These are phyloP conservation scores for Ormyrus pomaceus DNA, from an alignment of 2,888 invertebrate genomes.

Conservation along the genomic window DNA sequence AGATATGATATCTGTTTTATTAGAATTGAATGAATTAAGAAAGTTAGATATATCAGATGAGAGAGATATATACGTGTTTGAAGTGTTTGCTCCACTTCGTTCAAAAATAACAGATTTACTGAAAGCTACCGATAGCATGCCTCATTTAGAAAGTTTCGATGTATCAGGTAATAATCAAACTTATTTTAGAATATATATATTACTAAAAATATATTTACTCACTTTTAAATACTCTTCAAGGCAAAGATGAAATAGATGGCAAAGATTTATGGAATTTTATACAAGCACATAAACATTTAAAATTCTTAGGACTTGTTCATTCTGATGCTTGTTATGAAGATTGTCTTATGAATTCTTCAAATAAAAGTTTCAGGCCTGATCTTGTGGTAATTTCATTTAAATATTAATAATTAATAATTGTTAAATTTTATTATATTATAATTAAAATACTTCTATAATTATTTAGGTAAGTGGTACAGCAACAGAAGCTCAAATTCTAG, in stretches of 20 bases:
- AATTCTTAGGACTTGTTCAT: conserved; percentile 79
- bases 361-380: conserved; percentile 73
- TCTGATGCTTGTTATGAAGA: conserved; percentile 78
- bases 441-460: conserved; percentile 14
- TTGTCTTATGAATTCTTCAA: conserved; percentile 75
- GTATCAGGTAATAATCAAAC: conserved; percentile 77
- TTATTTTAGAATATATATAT: background rate
- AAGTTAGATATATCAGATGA: conserved; percentile 80
- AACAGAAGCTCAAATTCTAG: conserved; percentile 78
- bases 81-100: conserved; percentile 73
- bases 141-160: conserved; percentile 80
- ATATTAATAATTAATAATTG: background rate
- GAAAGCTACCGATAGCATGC: conserved; percentile 76
- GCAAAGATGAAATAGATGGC: conserved; percentile 77
- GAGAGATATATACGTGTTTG: conserved; percentile 75
- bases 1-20: conserved; percentile 76
- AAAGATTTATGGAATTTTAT: conserved; percentile 76
- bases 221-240: conserved; percentile 61
- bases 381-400: conserved; percentile 72
- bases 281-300: conserved; percentile 75
- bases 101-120: conserved; percentile 76
- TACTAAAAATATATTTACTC: conserved; percentile 7
- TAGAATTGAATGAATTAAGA: conserved; percentile 77
- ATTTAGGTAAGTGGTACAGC: conserved; percentile 79
- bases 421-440: conserved; percentile 1